These are phyloP conservation scores for Agriotes lineatus DNA, from an alignment of 2,888 invertebrate species.

Conservation along the genomic window DNA sequence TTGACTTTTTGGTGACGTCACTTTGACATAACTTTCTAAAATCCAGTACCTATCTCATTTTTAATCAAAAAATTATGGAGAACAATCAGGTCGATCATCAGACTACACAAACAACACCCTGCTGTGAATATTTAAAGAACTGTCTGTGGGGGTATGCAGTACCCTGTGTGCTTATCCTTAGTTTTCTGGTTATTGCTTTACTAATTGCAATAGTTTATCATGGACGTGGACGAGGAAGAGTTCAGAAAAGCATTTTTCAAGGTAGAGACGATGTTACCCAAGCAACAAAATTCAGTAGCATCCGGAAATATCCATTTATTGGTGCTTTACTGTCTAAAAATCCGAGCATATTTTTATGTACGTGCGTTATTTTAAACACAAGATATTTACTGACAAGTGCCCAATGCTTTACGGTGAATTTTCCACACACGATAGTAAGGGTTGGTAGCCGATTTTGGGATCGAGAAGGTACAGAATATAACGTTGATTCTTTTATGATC, in stretches of 20 bases:
- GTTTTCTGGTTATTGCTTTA: too few species aligned
- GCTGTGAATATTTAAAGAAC: constrained; percentile 5
- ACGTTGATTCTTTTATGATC: constrained; percentile 8
- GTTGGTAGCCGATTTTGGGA: constrained; percentile 25
- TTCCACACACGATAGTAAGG: background rate
- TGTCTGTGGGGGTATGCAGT: too few species aligned
- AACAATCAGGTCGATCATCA: too few species aligned
- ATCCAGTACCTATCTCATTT: too few species aligned
- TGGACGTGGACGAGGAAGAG: too few species aligned
- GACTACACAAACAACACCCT: background rate
- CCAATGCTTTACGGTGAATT: constrained; percentile 5
- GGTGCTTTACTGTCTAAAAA: constrained; percentile 23
- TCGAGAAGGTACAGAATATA: background rate
- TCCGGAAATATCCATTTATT: constrained; percentile 22
- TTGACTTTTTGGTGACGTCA: too few species aligned
- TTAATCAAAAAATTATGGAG: too few species aligned
- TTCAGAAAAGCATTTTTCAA: too few species aligned
- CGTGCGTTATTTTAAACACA: constrained; percentile 5
- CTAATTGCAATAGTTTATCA: too few species aligned
- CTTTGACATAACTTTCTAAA: too few species aligned
- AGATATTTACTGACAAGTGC: constrained; percentile 21
- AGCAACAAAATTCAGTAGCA: background rate
- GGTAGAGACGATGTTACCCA: too few species aligned
- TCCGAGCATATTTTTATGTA: constrained; percentile 24
- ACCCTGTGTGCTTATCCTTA: too few species aligned